A percentile compares a stretch with the other conserved stretches of the same genome.
Evolutionary conservation across 2,113 vertebrate species (phyloP).

Genomic region (cattle (Bos taurus)): DNA sequence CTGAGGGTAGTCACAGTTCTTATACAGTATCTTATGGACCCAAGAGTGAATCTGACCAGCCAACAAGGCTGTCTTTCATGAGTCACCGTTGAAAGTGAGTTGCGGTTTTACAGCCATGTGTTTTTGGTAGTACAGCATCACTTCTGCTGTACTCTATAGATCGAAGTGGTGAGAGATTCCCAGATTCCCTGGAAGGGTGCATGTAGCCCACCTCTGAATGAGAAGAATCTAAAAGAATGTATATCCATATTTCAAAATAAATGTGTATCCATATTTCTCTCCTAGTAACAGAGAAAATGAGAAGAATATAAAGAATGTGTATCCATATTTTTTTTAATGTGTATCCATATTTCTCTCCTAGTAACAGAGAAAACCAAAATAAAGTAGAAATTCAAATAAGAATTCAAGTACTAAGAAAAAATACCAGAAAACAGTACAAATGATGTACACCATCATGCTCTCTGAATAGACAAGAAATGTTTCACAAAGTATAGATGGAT

Average conservation of each 20-base stretch:
- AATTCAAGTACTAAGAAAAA: neutral
- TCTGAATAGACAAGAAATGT: neutral
- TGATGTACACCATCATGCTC: accelerated
- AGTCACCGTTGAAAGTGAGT: neutral
- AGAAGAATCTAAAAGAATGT: neutral
- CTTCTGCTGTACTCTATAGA: neutral
- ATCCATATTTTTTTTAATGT: neutral
- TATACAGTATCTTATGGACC: neutral
- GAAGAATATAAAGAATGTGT: neutral
- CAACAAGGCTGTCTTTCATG: neutral
- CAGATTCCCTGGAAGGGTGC: neutral
- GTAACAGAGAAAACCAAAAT: neutral
- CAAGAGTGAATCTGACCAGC: neutral
- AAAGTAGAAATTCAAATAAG: neutral
- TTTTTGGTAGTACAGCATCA: neutral
- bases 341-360: neutral
- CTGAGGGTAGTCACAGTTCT: neutral
- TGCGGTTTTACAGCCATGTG: neutral
- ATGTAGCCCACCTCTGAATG: neutral
- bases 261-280: neutral
- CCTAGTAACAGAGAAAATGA: neutral
- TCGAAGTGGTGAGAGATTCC: neutral
- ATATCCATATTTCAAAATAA: neutral
- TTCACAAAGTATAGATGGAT: neutral
- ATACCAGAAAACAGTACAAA: neutral